Evolutionary conservation across 2,113 vertebrate genomes (phyloP), one percentile per base, ranked within the genome.

Genomic region (Corythornis cristatus): DNA sequence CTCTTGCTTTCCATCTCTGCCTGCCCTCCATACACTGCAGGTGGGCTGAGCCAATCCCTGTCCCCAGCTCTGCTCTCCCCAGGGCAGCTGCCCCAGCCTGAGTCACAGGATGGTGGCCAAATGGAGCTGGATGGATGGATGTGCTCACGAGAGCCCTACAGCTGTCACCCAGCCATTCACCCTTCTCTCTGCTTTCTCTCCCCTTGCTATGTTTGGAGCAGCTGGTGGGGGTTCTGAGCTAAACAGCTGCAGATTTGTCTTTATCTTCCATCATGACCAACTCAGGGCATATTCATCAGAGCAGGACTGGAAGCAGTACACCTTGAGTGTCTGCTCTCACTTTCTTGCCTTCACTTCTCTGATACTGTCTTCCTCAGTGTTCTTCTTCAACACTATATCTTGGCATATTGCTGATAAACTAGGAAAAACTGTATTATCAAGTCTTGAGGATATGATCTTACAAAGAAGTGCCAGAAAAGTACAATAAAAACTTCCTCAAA

Each of bases 11-110:
- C 6, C 12, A 25, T 37, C 45, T 37, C 22, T 46, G 35, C 22
- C 12, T 64, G 46, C 40, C 46, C 37, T 54, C 0, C 0, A 18
- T 23, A 1, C 1, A 11, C 2, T 18, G 26, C 14, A 22, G 29
- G 42, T 64, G 45, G 48, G 31, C 50, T 80, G 51, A 88, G 22
- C 20, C 57, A 42, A 6, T 29, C 33, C 40, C 70, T 61, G 6
- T 21, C 25, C 50, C 28, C 3, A 1, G 57, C 71, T 19, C 1
- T 26, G n/a, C 74, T 42, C 0, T 57, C 16, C 25, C 8, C 4
- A 1, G 23, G 56, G 22, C 84, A 75, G 60, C 85, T 85, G 67
- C 19, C 64, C 42, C 60, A 43, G 53, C n/a, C 2, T 45, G 74
- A 54, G 15, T 54, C 0, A 0, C 62, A 58, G 64, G 15, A 12